A percentile compares a stretch with the other conserved stretches of the same genome.
These are phyloP conservation scores for Troglohyphantes excavatus DNA, from an alignment of 2,888 invertebrate genomes.

Conservation along the genomic window DNA sequence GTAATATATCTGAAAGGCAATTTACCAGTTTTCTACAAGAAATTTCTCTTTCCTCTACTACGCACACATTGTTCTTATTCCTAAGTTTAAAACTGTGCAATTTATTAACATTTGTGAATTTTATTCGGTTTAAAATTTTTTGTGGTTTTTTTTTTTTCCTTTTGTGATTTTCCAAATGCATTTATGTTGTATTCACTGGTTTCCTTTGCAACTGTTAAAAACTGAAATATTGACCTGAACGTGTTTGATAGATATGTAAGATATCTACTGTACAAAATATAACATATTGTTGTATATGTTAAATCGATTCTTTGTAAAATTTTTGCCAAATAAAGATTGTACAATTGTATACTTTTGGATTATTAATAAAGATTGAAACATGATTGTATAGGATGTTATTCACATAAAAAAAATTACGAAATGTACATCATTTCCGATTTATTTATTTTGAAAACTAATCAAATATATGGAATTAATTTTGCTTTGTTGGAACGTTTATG, in stretches of 20 bases:
- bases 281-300: slow-evolving; percentile 74
- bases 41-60: slow-evolving; percentile 1
- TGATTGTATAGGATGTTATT: neutral
- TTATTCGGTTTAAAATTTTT: slow-evolving; percentile 23
- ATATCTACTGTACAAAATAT: slow-evolving; percentile 68
- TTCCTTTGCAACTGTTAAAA: slow-evolving; percentile 61
- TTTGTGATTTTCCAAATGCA: slow-evolving; percentile 23
- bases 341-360: slow-evolving; percentile 69
- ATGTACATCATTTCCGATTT: too few relatives aligned
- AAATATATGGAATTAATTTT: too few relatives aligned
- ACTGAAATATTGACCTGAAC: slow-evolving; percentile 22
- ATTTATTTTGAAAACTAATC: too few relatives aligned
- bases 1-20: neutral
- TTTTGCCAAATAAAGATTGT: slow-evolving; percentile 76
- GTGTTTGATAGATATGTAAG: slow-evolving; percentile 53
- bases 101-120: slow-evolving; percentile 53
- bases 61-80: slow-evolving; percentile 31
- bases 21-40: neutral
- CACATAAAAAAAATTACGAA: too few relatives aligned
- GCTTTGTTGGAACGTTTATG: too few relatives aligned
- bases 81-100: slow-evolving; percentile 50
- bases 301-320: slow-evolving; percentile 75
- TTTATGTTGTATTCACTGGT: slow-evolving; percentile 51
- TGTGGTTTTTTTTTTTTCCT: slow-evolving; percentile 1
- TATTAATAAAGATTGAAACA: slow-evolving; percentile 53